Percentiles rank a stretch among this genome's conserved stretches.
Evolutionary conservation across 1,140 invertebrate species (phyloP).

Genomic region (Theocolax elegans): DNA sequence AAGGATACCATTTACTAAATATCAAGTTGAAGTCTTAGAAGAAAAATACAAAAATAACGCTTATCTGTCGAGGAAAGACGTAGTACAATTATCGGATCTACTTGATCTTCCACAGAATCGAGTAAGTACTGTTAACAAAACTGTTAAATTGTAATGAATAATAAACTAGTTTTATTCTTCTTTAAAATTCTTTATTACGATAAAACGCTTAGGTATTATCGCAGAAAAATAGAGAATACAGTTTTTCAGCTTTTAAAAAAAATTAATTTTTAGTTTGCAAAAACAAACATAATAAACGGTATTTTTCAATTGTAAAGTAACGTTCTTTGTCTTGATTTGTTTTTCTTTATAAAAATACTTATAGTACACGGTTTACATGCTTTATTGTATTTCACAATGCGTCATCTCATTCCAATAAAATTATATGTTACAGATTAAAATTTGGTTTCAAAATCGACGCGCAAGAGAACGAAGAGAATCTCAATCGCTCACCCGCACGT

Average conservation of each 20-base stretch:
- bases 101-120: slow-evolving; percentile 73
- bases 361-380: background rate
- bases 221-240: slow-evolving; percentile 28
- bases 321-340: background rate
- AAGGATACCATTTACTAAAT: slow-evolving; percentile 73
- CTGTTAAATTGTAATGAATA: slow-evolving; percentile 13
- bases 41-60: slow-evolving; percentile 71
- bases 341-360: slow-evolving; percentile 19
- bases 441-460: slow-evolving; percentile 85
- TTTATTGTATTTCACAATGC: background rate
- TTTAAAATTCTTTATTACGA: slow-evolving; percentile 26
- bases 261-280: slow-evolving; percentile 3
- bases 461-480: slow-evolving; percentile 76
- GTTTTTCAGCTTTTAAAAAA: slow-evolving; percentile 12
- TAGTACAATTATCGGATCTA: slow-evolving; percentile 68
- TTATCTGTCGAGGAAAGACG: slow-evolving; percentile 73
- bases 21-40: slow-evolving; percentile 71
- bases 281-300: background rate
- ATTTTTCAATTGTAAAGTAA: background rate
- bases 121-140: slow-evolving; percentile 61
- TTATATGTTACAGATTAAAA: slow-evolving; percentile 75
- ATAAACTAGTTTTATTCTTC: background rate
- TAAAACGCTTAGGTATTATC: slow-evolving; percentile 7
- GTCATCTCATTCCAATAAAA: background rate
- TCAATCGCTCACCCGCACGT: background rate